These are phyloP conservation scores for Oscheius sp. DNA, from an alignment of 2,888 invertebrate genomes.

Conservation along the genomic window DNA sequence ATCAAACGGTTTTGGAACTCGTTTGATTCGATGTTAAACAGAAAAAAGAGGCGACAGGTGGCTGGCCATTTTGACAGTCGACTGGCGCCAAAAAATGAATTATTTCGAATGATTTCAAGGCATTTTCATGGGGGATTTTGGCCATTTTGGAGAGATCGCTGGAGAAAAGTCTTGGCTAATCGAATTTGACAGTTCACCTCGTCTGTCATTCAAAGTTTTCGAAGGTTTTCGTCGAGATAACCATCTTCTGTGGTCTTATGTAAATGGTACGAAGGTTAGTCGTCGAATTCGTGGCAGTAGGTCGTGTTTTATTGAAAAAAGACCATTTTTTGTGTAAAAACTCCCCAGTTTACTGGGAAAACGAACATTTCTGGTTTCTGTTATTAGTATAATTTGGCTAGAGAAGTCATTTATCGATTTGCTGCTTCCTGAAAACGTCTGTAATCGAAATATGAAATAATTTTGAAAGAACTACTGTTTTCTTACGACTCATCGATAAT, in stretches of 20 bases:
- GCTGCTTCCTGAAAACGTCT: too few relatives aligned
- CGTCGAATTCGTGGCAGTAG: too few relatives aligned
- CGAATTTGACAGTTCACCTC: slow-evolving; percentile 16
- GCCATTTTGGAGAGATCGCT: background rate
- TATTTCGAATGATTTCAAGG: background rate
- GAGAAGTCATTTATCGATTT: too few relatives aligned
- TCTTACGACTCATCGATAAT: too few relatives aligned
- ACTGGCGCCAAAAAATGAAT: background rate
- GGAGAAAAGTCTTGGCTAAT: background rate
- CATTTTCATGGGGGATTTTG: background rate
- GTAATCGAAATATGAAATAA: too few relatives aligned
- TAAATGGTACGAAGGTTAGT: background rate
- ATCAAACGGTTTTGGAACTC: background rate
- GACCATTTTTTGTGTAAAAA: too few relatives aligned
- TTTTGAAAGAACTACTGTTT: too few relatives aligned
- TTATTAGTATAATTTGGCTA: too few relatives aligned
- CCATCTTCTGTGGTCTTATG: background rate
- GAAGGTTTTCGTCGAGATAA: slow-evolving; percentile 5
- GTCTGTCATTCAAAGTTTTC: slow-evolving; percentile 21
- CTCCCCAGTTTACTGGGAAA: too few relatives aligned
- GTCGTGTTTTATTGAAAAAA: too few relatives aligned
- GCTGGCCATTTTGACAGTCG: background rate
- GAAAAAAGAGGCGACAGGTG: background rate
- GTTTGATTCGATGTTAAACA: background rate
- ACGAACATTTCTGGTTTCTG: too few relatives aligned